These are phyloP conservation scores for Vidua macroura DNA, from an alignment of 2,113 vertebrate species.

Conservation along the genomic window DNA sequence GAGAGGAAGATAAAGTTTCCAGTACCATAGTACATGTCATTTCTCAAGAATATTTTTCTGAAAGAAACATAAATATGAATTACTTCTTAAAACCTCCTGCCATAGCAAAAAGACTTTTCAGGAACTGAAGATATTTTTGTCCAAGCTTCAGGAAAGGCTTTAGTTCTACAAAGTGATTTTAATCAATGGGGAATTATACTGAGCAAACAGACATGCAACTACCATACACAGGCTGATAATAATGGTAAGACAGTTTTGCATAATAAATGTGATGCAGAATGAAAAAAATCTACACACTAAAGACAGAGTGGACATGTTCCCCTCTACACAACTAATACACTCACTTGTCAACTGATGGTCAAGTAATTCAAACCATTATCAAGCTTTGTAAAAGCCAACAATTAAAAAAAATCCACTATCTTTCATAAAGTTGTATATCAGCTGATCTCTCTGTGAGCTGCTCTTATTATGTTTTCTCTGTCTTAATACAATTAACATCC, in stretches of 20 bases:
- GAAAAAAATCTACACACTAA: neutral
- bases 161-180: constrained; percentile 60
- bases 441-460: neutral
- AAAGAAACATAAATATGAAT: constrained; percentile 63
- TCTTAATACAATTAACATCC: neutral
- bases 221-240: constrained; percentile 4
- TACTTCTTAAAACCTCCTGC: neutral
- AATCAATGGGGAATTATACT: constrained; percentile 45
- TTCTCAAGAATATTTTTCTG: constrained; percentile 55
- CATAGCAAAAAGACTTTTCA: constrained; percentile 37
- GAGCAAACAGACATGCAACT: constrained; percentile 13
- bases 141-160: constrained; percentile 33
- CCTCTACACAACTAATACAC: neutral
- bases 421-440: neutral
- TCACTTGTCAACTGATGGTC: neutral
- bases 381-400: neutral
- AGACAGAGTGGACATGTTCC: neutral
- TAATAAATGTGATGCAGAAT: neutral
- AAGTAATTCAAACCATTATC: neutral
- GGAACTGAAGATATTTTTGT: constrained; percentile 51
- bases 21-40: constrained; percentile 11
- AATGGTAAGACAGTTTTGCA: constrained; percentile 6
- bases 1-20: constrained; percentile 70
- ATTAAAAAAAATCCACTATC: neutral
- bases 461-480: neutral